These are phyloP conservation scores for Albula goreensis DNA, from an alignment of 2,113 vertebrate species.

Conservation along the genomic window DNA sequence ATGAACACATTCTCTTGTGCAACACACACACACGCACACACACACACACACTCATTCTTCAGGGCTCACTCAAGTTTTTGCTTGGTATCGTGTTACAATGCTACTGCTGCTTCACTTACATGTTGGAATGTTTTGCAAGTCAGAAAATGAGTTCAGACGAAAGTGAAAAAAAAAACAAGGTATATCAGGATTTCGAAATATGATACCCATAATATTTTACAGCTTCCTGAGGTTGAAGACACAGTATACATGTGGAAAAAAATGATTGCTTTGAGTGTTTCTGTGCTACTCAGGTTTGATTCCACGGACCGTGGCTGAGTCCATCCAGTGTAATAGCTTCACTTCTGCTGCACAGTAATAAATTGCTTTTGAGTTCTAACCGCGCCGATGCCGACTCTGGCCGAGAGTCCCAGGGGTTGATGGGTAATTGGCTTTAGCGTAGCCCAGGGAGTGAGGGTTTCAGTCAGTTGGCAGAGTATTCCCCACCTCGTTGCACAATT, in stretches of 20 bases:
- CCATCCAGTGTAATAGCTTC: background rate
- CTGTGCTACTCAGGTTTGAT: background rate
- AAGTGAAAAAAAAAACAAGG: no score
- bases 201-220: background rate
- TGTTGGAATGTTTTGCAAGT: background rate
- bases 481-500: no score
- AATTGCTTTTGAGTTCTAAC: background rate
- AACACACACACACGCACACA: background rate
- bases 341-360: background rate
- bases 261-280: background rate
- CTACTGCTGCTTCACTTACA: background rate
- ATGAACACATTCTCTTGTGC: background rate
- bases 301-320: background rate
- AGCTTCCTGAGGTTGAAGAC: background rate
- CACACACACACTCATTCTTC: background rate
- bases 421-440: background rate
- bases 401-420: background rate
- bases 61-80: no score
- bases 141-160: background rate
- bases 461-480: background rate
- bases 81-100: background rate
- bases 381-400: background rate
- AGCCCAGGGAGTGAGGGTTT: background rate
- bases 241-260: background rate
- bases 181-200: background rate